Conservation (phyloP, 2,888 invertebrate species). For the Pseudanteris insignis region DNA sequence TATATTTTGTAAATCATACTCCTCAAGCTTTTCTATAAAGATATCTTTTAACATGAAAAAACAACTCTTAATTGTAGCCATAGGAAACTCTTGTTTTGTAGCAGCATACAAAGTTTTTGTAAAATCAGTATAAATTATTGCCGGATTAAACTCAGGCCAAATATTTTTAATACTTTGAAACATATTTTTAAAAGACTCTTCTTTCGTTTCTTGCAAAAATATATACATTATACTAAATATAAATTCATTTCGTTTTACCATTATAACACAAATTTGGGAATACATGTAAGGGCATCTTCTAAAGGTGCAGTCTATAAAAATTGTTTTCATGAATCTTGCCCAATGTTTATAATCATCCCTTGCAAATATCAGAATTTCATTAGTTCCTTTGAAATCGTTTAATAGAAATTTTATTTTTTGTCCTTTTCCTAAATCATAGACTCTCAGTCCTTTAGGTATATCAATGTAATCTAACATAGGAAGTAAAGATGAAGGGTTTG, state of each 20-base stretch:
- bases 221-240: conserved; percentile 13
- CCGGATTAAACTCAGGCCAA: conserved; percentile 22
- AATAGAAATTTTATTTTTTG: conserved; percentile 10
- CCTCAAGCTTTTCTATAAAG: conserved; percentile 10
- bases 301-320: conserved; percentile 22
- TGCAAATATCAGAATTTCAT: conserved; percentile 23
- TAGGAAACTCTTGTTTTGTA: conserved; percentile 10
- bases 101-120: conserved; percentile 6
- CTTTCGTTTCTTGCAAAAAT: conserved; percentile 5
- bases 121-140: conserved; percentile 11
- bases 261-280: conserved; percentile 27
- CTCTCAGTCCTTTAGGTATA: conserved; percentile 6
- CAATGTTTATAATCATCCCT: conserved; percentile 29
- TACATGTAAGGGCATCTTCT: conserved; percentile 14
- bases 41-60: conserved; percentile 9
- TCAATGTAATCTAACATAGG: conserved; percentile 2
- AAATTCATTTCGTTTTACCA: conserved; percentile 9
- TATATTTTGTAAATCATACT: conserved; percentile 4
- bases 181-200: conserved; percentile 10
- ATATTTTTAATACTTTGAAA: conserved; percentile 8
- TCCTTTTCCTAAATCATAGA: conserved; percentile 5
- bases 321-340: conserved; percentile 27
- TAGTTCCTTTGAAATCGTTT: conserved; percentile 14
- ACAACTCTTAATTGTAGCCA: conserved; percentile 9
- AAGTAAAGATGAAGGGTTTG: conserved; percentile 3